Base-by-base conservation (phyloP, 35 echinoderm and acorn worm species). In the Apostichopus japonicus region DNA sequence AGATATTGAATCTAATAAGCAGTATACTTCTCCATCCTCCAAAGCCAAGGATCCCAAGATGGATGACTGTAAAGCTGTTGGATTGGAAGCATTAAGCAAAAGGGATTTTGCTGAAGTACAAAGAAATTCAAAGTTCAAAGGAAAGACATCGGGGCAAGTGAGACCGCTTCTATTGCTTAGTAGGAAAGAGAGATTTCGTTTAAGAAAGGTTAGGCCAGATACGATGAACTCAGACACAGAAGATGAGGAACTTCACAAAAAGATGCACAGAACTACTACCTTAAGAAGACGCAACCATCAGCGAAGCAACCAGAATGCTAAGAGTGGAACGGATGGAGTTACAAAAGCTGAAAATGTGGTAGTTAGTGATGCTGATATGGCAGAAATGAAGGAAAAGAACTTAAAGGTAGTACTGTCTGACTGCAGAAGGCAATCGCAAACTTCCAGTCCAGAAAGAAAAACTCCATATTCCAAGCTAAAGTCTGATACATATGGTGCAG, bases 331-430 rank as follows among this genome's bases (percentile, higher is more conserved):
- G 71, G 71, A 19, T 19, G 21, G 21, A 23, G 6, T 6, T 75
- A 21, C 14, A 75, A 0, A 23, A 75, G 13, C 1, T 75, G 21
- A 75, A 75, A 19, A 75, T 75, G n/a, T 75, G 1, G 15, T 75
- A n/a, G 17, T 75, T 7, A 75, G 71, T 75, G 71, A 75, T 75
- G 22, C 23, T 19, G 71, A 75, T 75, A 75, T 19, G 16, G 71
- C 6, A 75, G 71, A 75, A 23, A 57, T 84, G 81, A 84, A 55
- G 10, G 54, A 55, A 57, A 84, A 80, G 1, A 80, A 25, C 24
- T 54, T 54, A 54, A 80, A 84, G 56, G 81, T 84, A 10, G 16
- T 84, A 21, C 16, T 84, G 16, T 58, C 81, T 59, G 81, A 84
- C 23, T 84, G 5, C 54, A 84, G 81, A 57, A 58, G 55, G 57